A percentile compares a stretch with the other conserved stretches of the same genome.
phyloP scores from a whole-genome alignment of 2,888 invertebrate genomes.

The Cephus pygmeus region DNA sequence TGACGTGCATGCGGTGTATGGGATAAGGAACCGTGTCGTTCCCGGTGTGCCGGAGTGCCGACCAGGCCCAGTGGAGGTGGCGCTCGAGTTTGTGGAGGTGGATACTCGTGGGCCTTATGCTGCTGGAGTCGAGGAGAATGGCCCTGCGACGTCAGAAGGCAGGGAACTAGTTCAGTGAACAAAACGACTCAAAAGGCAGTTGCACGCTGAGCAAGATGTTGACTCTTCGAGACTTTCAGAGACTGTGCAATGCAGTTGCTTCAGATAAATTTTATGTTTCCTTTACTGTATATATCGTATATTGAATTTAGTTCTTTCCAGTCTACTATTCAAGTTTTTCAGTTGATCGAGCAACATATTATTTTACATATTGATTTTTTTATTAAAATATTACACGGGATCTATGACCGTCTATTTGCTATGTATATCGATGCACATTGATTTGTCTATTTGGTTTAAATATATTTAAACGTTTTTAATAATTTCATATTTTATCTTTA shows the following conservation, averaged over 20 bases:
- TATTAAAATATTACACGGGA: background rate
- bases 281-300: background rate
- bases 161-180: conserved; percentile 66
- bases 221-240: background rate
- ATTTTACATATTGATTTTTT: background rate
- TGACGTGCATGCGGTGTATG: conserved; percentile 25
- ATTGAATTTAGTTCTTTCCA: background rate
- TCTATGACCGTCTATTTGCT: background rate
- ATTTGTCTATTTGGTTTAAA: too few species aligned
- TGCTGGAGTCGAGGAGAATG: conserved; percentile 32
- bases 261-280: background rate
- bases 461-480: too few species aligned
- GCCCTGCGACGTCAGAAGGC: conserved; percentile 46
- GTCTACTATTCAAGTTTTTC: background rate
- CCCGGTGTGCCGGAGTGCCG: background rate
- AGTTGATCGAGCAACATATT: background rate
- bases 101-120: conserved; percentile 31
- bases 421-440: too few species aligned
- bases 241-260: background rate
- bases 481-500: too few species aligned
- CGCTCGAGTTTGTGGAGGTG: conserved; percentile 19
- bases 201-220: conserved; percentile 45
- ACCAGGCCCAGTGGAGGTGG: conserved; percentile 15
- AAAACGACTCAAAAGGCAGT: conserved; percentile 56
- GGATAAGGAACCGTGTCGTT: conserved; percentile 28